phyloP scores from a whole-genome alignment of 2,888 invertebrate genomes.

The Tetranychus piercei region DNA sequence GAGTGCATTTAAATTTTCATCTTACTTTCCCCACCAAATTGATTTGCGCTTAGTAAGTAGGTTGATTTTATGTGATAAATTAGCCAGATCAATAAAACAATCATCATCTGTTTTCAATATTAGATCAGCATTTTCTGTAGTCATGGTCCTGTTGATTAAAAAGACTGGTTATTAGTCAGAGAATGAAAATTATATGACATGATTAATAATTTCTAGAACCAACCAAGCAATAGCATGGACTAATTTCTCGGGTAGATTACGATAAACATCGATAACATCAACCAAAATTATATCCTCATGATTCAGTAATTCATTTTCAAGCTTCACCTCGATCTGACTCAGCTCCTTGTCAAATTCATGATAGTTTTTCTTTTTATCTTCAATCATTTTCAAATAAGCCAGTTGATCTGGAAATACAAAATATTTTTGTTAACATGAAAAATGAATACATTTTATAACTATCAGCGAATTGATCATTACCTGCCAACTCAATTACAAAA shows the following conservation, averaged over 20 bases:
- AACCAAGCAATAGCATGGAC: background rate
- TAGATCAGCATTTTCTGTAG: constrained; percentile 19
- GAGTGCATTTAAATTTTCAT: background rate
- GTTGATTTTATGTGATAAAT: constrained; percentile 27
- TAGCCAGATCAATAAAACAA: constrained; percentile 30
- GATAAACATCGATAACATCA: constrained; percentile 16
- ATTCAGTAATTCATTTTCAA: background rate
- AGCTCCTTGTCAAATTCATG: background rate
- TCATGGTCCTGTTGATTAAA: background rate
- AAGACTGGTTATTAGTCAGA: background rate
- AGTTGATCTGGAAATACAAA: background rate
- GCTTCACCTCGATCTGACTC: background rate
- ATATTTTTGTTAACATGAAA: background rate
- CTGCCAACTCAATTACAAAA: background rate
- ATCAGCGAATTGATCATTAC: background rate
- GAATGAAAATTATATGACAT: background rate
- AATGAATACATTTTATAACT: background rate
- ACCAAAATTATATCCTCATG: constrained; percentile 18
- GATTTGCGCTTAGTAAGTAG: background rate
- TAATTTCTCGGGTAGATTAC: constrained; percentile 19
- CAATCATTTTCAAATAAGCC: background rate
- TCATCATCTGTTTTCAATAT: constrained; percentile 34
- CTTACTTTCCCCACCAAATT: constrained; percentile 22
- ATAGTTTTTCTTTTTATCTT: background rate
- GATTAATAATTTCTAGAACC: background rate